phyloP scores from a whole-genome alignment of 2,888 invertebrate genomes.

The Opisthograptis luteolata region DNA sequence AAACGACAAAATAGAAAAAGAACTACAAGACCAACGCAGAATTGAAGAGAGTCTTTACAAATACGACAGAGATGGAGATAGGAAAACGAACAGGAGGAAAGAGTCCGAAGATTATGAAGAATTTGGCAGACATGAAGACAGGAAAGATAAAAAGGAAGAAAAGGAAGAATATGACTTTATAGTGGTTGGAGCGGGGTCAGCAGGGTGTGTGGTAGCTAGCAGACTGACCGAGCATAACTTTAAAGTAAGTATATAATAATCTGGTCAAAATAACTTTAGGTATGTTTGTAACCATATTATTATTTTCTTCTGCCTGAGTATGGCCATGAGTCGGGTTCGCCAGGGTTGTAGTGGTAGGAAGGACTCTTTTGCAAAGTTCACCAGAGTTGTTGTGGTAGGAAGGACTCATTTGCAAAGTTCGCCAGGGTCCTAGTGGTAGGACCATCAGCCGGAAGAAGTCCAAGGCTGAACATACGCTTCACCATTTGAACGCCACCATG shows the following conservation, averaged over 20 bases:
- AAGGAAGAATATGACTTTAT: constrained; percentile 62
- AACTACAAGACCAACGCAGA: background rate
- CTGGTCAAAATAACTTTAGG: too few species aligned
- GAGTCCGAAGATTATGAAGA: constrained; percentile 54
- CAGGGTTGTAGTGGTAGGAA: too few species aligned
- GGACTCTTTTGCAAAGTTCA: too few species aligned
- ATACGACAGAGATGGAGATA: constrained; percentile 6
- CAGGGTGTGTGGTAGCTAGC: constrained; percentile 66
- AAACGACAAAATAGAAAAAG: constrained; percentile 1
- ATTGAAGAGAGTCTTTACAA: constrained; percentile 1
- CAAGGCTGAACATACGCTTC: too few species aligned
- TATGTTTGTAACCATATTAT: too few species aligned
- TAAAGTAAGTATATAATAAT: constrained; percentile 47
- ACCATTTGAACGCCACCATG: too few species aligned
- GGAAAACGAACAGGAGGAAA: background rate
- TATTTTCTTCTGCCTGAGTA: too few species aligned
- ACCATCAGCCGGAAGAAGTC: too few species aligned
- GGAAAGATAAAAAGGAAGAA: constrained; percentile 14
- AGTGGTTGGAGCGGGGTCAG: constrained; percentile 65
- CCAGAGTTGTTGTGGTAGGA: too few species aligned
- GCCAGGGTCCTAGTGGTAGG: too few species aligned
- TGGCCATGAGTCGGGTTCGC: too few species aligned
- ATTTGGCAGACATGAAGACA: constrained; percentile 4
- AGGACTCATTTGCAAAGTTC: too few species aligned
- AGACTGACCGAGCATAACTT: constrained; percentile 56